Base-by-base conservation (phyloP, 2,888 invertebrate species). In the Nasonovia ribisnigri region DNA sequence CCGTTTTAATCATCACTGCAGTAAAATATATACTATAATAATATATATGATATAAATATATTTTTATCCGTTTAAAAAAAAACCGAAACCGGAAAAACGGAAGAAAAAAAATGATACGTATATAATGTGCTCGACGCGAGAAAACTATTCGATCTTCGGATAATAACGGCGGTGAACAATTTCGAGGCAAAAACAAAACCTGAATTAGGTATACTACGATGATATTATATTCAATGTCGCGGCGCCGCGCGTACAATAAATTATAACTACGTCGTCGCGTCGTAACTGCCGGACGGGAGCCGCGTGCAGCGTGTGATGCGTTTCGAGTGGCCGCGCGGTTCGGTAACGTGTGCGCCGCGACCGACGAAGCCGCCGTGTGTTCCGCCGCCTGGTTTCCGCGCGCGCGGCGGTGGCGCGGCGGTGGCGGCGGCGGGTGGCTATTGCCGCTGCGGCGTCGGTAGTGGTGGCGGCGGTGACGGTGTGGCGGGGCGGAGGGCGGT, bases 311-410 rank as follows among this genome's bases (percentile, higher is more conserved):
- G 93, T 54, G 88, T 57, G 67, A 90, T 67, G 67, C 54, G 89
- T 36, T 89, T 93, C 93, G 93, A 84, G 84, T 84, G 77, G 51
- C 84, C 92, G 92, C 88, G 92, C 92, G 93, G 93, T 93, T 93
- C 93, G 89, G 93, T 93, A 90, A 93, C 90, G 93, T 90, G 93
- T 93, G 93, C 54, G 54, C 51, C 67, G 36, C 87, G 87, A 86
- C 57, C 89, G 88, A 77, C 77, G 36, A 16, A n/a, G 42, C 51
- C 88, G 43, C 51, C 46, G 46, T 51, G 84, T 42, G 89, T 88
- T 77, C 43, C 93, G 46, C 60, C 84, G 84, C 57, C 36, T 46
- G 93, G 89, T 90, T 60, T n/a, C 89, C 57, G 84, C 89, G 84
- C 43, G 29, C 92, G 46, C 46, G 20, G 90, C 24, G 60, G 89